A percentile compares a stretch with the other conserved stretches of the same genome.
Evolutionary conservation across 2,113 vertebrate genomes (phyloP).

Genomic region (Coturnix japonica): DNA sequence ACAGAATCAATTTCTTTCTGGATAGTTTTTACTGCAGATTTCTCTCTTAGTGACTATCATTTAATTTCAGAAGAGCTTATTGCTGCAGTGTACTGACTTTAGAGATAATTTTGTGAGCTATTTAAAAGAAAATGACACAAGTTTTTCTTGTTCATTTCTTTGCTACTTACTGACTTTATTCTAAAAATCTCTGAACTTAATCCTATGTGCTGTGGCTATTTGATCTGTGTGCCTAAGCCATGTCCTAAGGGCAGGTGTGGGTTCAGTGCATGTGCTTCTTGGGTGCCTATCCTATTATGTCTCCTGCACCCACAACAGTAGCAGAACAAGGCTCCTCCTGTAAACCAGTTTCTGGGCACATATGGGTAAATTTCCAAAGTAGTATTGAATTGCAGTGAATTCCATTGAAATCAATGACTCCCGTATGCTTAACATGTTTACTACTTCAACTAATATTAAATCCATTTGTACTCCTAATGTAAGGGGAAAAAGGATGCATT

Average conservation of each 20-base stretch:
- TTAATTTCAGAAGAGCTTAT: conserved; percentile 16
- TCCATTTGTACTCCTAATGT: fast-evolving
- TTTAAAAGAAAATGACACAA: background rate
- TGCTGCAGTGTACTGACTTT: background rate
- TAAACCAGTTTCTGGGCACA: background rate
- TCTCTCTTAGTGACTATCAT: background rate
- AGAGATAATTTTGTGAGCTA: background rate
- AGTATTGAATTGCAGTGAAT: background rate
- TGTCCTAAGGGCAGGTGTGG: background rate
- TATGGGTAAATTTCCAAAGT: background rate
- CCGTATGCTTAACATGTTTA: background rate
- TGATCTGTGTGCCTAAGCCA: background rate
- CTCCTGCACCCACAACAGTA: background rate
- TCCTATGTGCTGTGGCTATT: background rate
- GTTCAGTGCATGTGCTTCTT: fast-evolving
- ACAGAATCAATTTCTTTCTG: conserved; percentile 9
- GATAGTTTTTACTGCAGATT: background rate
- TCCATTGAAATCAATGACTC: background rate
- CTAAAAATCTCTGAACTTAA: background rate
- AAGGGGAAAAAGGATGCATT: background rate
- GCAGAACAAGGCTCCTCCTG: background rate
- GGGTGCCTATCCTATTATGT: fast-evolving
- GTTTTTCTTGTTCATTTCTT: background rate
- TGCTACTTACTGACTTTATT: background rate
- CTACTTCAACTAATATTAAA: background rate